Percentiles rank a stretch among this genome's conserved stretches.
These are phyloP conservation scores for Pheosia gnoma DNA, from an alignment of 2,888 invertebrate species.

Conservation along the genomic window DNA sequence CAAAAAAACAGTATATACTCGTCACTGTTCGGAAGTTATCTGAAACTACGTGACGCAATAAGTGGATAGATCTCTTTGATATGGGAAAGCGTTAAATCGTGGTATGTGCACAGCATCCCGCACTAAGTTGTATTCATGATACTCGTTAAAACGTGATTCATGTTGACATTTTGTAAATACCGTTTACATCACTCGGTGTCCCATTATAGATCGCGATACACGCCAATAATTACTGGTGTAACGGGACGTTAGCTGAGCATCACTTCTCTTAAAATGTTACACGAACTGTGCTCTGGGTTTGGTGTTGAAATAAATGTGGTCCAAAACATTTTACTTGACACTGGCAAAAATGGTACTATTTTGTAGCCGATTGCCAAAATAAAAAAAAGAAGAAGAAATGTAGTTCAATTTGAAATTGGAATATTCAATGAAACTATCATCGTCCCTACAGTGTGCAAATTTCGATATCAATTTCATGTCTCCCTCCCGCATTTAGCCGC, in stretches of 20 bases:
- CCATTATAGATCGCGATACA: constrained; percentile 27
- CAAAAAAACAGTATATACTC: background rate
- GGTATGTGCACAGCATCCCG: constrained; percentile 13
- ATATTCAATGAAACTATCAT: background rate
- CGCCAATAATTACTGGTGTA: constrained; percentile 25
- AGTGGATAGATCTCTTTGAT: background rate
- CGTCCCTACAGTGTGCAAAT: background rate
- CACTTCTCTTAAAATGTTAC: background rate
- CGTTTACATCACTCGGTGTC: constrained; percentile 21
- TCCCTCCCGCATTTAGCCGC: background rate
- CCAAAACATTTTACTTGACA: too few relatives aligned
- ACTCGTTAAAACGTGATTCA: constrained; percentile 35
- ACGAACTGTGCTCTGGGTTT: background rate
- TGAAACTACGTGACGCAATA: constrained; percentile 4
- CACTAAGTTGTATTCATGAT: constrained; percentile 27
- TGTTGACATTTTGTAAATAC: constrained; percentile 39
- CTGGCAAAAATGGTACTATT: too few relatives aligned
- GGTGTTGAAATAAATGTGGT: background rate
- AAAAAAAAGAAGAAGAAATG: background rate
- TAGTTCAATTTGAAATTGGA: background rate
- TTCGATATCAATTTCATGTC: background rate
- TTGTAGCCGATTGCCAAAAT: too few relatives aligned
- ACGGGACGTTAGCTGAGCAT: background rate
- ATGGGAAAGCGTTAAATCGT: constrained; percentile 11
- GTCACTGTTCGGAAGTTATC: background rate